These are phyloP conservation scores for Bellardia pandia DNA, from an alignment of 2,888 invertebrate genomes.

Conservation along the genomic window DNA sequence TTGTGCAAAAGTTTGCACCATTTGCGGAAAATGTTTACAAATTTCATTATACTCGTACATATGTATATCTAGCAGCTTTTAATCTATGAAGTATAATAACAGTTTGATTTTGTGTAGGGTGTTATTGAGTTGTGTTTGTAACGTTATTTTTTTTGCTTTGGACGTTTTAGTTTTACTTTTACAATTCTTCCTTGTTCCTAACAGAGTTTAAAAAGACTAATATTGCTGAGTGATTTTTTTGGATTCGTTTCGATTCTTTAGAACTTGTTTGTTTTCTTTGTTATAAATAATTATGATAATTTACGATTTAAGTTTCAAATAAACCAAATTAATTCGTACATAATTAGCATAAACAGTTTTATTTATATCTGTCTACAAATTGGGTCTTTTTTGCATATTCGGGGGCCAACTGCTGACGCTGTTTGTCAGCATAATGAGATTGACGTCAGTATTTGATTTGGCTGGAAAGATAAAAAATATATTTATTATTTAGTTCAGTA, in stretches of 20 bases:
- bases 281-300: constrained; percentile 4
- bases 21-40: too few species aligned
- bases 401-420: not conserved
- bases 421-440: not conserved
- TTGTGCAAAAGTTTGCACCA: too few species aligned
- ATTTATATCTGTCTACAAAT: not conserved
- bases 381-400: not conserved
- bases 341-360: not conserved
- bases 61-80: too few species aligned
- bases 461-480: not conserved
- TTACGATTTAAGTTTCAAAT: not conserved
- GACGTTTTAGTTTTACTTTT: not conserved
- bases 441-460: not conserved
- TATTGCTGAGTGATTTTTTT: not conserved
- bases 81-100: too few species aligned
- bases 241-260: not conserved
- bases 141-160: not conserved
- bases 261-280: not conserved
- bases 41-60: too few species aligned
- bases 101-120: too few species aligned
- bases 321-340: not conserved
- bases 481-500: not conserved
- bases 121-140: too few species aligned
- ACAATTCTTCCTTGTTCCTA: constrained; percentile 1
- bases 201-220: not conserved